Evolutionary conservation across 2,888 invertebrate genomes (phyloP).

Genomic region (Brenthis daphne): DNA sequence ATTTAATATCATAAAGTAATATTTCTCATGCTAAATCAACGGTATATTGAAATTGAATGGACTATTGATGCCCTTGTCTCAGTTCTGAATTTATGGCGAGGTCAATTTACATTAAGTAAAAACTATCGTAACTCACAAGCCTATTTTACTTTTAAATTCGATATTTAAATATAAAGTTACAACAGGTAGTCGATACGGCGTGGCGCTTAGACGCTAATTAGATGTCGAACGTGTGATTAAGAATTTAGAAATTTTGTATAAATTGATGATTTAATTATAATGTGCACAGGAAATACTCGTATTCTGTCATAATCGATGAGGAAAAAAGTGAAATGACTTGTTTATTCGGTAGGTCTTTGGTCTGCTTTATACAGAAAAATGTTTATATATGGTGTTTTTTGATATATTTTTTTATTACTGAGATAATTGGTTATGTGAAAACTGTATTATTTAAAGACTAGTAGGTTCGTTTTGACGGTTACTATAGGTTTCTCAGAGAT

Average conservation of each 20-base stretch:
- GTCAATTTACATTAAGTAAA: conserved; percentile 36
- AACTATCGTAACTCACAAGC: conserved; percentile 31
- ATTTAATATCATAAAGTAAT: no score
- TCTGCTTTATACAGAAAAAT: background rate
- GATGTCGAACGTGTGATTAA: conserved; percentile 25
- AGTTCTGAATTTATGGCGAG: conserved; percentile 34
- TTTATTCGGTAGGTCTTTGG: background rate
- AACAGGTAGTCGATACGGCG: conserved; percentile 10
- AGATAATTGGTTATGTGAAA: no score
- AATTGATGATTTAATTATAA: background rate
- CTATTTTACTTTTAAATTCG: conserved; percentile 3
- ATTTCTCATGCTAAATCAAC: background rate
- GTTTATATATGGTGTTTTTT: background rate
- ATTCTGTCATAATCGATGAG: conserved; percentile 2
- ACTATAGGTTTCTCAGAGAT: no score
- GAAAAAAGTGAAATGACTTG: background rate
- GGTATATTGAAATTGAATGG: conserved; percentile 28
- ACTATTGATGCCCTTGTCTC: conserved; percentile 25
- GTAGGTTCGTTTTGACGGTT: no score
- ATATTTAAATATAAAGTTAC: conserved; percentile 31
- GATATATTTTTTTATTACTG: no score
- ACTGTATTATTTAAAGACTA: no score
- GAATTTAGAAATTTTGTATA: conserved; percentile 1
- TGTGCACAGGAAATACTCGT: background rate
- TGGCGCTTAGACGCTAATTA: conserved; percentile 9